A percentile compares a stretch with the other conserved stretches of the same genome.
Conservation (phyloP, 1,140 invertebrate species). For the Aphidius gifuensis region DNA sequence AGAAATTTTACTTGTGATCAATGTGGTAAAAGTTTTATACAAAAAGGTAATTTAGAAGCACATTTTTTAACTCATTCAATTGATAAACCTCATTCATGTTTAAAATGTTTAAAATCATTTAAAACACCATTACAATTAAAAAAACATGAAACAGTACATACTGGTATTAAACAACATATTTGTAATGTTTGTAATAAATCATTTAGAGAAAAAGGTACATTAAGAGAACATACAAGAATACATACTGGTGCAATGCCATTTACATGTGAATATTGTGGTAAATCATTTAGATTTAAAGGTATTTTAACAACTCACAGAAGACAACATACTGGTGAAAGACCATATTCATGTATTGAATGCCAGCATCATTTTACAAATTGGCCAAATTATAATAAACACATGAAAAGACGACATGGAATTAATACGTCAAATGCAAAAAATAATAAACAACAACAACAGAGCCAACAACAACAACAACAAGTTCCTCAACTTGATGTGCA, state of each 20-base stretch:
- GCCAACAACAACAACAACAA: conserved; percentile 30
- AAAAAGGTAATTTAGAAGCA: conserved; percentile 61
- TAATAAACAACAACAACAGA: conserved; percentile 32
- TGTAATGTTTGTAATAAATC: conserved; percentile 71
- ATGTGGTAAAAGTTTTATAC: conserved; percentile 62
- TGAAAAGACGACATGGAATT: conserved; percentile 67
- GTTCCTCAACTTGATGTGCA: conserved; percentile 15
- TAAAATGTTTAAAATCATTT: conserved; percentile 54
- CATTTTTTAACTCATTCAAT: conserved; percentile 60
- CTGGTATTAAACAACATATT: conserved; percentile 70
- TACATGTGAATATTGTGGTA: conserved; percentile 69
- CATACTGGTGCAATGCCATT: conserved; percentile 86
- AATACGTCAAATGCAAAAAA: conserved; percentile 54
- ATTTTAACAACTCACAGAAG: conserved; percentile 66
- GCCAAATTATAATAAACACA: conserved; percentile 75
- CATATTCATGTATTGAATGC: conserved; percentile 58
- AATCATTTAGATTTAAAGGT: conserved; percentile 68
- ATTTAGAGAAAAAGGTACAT: conserved; percentile 64
- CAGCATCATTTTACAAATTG: conserved; percentile 73
- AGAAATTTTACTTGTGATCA: conserved; percentile 61
- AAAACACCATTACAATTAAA: conserved; percentile 58
- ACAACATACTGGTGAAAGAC: conserved; percentile 61
- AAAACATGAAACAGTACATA: conserved; percentile 64
- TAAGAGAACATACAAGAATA: conserved; percentile 63
- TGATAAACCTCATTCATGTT: conserved; percentile 52